Evolutionary conservation across 2,888 invertebrate genomes (phyloP), one percentile per base, ranked within the genome.

Genomic region (Tupiocoris notatus): DNA sequence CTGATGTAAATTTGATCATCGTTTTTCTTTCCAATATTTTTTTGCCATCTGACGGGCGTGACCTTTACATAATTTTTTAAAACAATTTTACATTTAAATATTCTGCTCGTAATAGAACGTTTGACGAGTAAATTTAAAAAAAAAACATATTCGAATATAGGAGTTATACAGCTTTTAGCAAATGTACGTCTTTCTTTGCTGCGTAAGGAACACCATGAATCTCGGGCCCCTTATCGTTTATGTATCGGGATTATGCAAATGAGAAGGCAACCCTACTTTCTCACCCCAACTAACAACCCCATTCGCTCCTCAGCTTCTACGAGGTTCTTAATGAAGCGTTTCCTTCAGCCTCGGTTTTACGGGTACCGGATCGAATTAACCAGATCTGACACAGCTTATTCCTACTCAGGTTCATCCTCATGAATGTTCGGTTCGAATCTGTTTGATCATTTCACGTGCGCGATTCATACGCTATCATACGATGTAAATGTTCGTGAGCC

Each of bases 221-320:
- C 70, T 70, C 24, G 59, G 39, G 3, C 39, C 70, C 70, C 59
- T 70, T 70, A 70, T 70, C 70, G 70, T 24, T 70, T 70, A 70
- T 70, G 70, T 70, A 70, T 70, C 70, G 70, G 70, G 70, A 70
- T 70, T 70, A 70, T 70, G 70, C 70, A 70, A 70, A 70, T 70
- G 70, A 7, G 58, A 22, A 6, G 24, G 22, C 17, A 58, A 23
- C 59, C 59, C 70, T 25, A 25, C 59, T 70, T 70, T 59, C 59
- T 59, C 58, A 65, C 2, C 39, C 65, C 65, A 24, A n/a, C 39
- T 39, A 39, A 21, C 39, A 65, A 24, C 25, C 70, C 59, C 70
- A 6, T 70, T 67, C 25, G 39, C 56, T 70, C 59, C 39, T 12
- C 39, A 39, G 6, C 6, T 7, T 3, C 39, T 7, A 39, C 39